Percentiles rank a stretch among this genome's conserved stretches.
These are phyloP conservation scores for Crossaster papposus DNA, from an alignment of 53 echinoderm and acorn worm genomes.

Conservation along the genomic window DNA sequence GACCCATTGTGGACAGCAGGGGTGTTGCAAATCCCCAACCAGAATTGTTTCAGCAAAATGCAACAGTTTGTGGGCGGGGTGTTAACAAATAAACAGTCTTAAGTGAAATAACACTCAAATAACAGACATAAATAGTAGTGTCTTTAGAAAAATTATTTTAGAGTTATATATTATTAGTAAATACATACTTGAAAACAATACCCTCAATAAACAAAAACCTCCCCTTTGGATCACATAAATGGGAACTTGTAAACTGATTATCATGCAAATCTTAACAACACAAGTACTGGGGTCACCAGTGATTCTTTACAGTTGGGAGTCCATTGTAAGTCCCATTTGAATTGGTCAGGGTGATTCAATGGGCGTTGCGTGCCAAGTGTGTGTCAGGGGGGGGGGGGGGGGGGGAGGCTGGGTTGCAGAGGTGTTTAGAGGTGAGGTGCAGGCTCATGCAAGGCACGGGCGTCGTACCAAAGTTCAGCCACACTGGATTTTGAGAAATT, in stretches of 20 bases:
- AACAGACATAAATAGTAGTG: background rate
- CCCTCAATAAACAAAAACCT: too few relatives aligned
- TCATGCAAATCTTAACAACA: constrained; percentile 49
- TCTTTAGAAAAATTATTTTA: background rate
- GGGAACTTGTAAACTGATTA: constrained; percentile 45
- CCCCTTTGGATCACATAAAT: background rate
- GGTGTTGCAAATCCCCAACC: background rate
- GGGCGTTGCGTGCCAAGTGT: constrained; percentile 29
- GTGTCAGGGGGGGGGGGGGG: background rate
- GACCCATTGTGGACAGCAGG: constrained; percentile 27
- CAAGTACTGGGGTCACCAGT: background rate
- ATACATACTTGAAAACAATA: background rate
- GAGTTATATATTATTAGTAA: background rate
- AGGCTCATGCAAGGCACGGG: constrained; percentile 28
- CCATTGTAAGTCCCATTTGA: constrained; percentile 22
- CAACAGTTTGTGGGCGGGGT: background rate
- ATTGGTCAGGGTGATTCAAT: constrained; percentile 48
- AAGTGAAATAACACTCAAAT: background rate
- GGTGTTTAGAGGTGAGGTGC: background rate
- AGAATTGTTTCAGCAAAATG: background rate
- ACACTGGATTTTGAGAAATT: background rate
- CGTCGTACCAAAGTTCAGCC: background rate
- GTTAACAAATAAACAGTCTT: background rate
- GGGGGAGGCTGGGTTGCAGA: too few relatives aligned
- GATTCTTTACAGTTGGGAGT: constrained; percentile 14